Conservation (phyloP, 2,113 vertebrate species). For the Odocoileus hemionus region DNA sequence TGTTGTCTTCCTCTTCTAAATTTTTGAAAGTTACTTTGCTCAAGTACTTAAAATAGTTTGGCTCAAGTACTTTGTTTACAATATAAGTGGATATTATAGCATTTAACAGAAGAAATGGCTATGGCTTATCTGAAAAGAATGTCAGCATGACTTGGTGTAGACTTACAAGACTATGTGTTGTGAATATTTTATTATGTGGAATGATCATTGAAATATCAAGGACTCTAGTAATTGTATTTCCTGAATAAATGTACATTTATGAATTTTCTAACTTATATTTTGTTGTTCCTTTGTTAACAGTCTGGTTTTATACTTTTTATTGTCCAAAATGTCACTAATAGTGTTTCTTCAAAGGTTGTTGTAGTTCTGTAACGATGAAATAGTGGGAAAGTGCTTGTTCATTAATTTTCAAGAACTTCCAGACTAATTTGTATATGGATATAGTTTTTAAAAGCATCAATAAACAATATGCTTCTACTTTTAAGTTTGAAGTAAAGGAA, state of each 20-base stretch:
- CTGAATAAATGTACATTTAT: conserved; percentile 65
- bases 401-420: conserved; percentile 40
- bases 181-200: conserved; percentile 57
- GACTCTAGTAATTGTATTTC: conserved; percentile 53
- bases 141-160: conserved; percentile 56
- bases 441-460: conserved; percentile 26
- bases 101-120: conserved; percentile 30
- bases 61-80: conserved; percentile 57
- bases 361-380: not conserved
- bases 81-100: conserved; percentile 30
- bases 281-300: conserved; percentile 31
- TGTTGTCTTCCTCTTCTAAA: not conserved
- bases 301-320: conserved; percentile 26
- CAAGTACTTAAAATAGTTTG: conserved; percentile 45
- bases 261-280: conserved; percentile 56
- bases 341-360: not conserved
- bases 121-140: conserved; percentile 45
- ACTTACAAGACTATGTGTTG: conserved; percentile 45
- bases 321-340: not conserved
- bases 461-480: not conserved
- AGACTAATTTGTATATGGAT: conserved; percentile 21
- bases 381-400: not conserved
- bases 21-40: conserved; percentile 7
- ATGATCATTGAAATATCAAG: conserved; percentile 48
- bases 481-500: not conserved